These are phyloP conservation scores for Malthinus seriepunctatus DNA, from an alignment of 2,888 invertebrate species.

Conservation along the genomic window DNA sequence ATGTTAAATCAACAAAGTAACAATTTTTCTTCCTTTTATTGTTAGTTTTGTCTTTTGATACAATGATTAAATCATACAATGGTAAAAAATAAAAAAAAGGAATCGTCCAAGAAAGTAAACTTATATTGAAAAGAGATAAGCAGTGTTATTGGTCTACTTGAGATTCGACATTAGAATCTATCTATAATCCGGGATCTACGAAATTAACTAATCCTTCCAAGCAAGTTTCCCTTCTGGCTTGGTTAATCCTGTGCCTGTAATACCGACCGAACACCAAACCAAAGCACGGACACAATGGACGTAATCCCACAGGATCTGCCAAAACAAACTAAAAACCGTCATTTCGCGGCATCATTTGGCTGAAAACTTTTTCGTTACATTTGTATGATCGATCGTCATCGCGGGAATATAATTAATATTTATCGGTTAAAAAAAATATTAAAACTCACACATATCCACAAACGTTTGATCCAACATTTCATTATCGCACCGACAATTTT, in stretches of 20 bases:
- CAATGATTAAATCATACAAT: too few relatives aligned
- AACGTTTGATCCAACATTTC: too few relatives aligned
- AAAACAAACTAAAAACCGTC: constrained; percentile 52
- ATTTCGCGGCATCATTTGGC: constrained; percentile 49
- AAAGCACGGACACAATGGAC: constrained; percentile 49
- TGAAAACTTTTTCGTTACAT: constrained; percentile 40
- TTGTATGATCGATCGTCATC: constrained; percentile 22
- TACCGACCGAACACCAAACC: constrained; percentile 40
- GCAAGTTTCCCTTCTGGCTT: constrained; percentile 50
- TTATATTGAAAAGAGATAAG: constrained; percentile 9
- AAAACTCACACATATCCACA: not conserved
- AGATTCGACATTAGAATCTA: constrained; percentile 48
- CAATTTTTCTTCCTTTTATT: not conserved
- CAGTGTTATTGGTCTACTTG: constrained; percentile 33
- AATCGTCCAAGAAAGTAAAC: not conserved
- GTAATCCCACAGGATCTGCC: constrained; percentile 49
- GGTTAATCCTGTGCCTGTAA: constrained; percentile 50
- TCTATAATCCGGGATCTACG: constrained; percentile 49
- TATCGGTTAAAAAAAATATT: constrained; percentile 1
- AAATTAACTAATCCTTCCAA: constrained; percentile 51
- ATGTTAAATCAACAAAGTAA: constrained; percentile 3
- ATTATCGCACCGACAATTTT: too few relatives aligned
- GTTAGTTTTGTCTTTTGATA: too few relatives aligned
- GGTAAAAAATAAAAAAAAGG: not conserved
- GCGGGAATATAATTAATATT: constrained; percentile 15